These are phyloP conservation scores for Drosophila mettleri DNA, from an alignment of 2,888 invertebrate species.

Conservation along the genomic window DNA sequence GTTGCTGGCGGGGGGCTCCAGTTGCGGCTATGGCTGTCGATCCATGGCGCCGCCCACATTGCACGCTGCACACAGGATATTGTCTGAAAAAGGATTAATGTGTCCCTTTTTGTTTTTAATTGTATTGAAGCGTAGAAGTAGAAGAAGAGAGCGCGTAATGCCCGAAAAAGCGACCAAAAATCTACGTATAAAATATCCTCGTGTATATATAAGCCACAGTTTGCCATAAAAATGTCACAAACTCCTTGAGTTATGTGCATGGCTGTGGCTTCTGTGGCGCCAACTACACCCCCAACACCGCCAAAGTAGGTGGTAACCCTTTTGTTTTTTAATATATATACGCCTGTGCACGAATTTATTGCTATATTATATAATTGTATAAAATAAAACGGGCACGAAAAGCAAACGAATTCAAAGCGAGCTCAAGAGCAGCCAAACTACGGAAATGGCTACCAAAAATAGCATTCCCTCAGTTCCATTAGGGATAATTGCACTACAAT, in stretches of 20 bases:
- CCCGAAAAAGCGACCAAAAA: slow-evolving; percentile 69
- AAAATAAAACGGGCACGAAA: slow-evolving; percentile 18
- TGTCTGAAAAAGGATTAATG: slow-evolving; percentile 80
- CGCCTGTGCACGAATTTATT: slow-evolving; percentile 63
- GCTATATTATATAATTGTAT: slow-evolving; percentile 72
- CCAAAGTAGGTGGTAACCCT: slow-evolving; percentile 54
- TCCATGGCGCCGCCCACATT: slow-evolving; percentile 35
- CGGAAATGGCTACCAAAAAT: not conserved
- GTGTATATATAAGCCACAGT: slow-evolving; percentile 35
- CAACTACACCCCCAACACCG: slow-evolving; percentile 10
- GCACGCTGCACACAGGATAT: slow-evolving; percentile 73
- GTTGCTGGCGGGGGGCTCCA: not conserved
- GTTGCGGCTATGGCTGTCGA: not conserved
- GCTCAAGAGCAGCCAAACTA: slow-evolving; percentile 10
- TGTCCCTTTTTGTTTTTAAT: slow-evolving; percentile 74
- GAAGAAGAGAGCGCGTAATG: slow-evolving; percentile 64
- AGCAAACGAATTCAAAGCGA: slow-evolving; percentile 20
- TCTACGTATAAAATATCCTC: slow-evolving; percentile 72
- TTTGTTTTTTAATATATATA: slow-evolving; percentile 78
- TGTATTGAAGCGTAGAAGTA: slow-evolving; percentile 46
- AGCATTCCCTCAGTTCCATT: slow-evolving; percentile 9
- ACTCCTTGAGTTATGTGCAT: slow-evolving; percentile 76
- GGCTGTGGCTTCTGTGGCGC: slow-evolving; percentile 72
- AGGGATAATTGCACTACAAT: slow-evolving; percentile 35
- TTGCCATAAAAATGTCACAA: slow-evolving; percentile 80